Percentiles rank a stretch among this genome's conserved stretches.
phyloP scores from a whole-genome alignment of 2,113 vertebrate species.

The Mugil cephalus region DNA sequence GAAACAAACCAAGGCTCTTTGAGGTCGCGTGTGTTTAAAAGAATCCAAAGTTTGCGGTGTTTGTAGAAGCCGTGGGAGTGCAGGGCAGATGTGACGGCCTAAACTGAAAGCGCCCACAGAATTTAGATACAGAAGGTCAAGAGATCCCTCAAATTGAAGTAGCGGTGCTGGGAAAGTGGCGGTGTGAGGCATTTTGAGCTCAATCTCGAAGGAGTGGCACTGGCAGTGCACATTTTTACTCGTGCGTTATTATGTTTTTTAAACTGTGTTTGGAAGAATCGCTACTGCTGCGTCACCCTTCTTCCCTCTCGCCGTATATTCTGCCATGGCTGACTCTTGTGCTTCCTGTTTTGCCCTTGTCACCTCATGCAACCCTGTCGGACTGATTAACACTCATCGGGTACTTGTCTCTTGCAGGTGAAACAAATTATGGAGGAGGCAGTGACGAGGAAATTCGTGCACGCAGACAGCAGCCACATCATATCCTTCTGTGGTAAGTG shows the following conservation, averaged over 20 bases:
- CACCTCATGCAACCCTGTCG: constrained; percentile 23
- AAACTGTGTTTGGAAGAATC: not conserved
- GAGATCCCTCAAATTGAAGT: not conserved
- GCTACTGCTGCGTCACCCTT: not conserved
- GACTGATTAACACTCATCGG: constrained; percentile 19
- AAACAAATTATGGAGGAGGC: constrained; percentile 99
- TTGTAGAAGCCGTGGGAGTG: not conserved
- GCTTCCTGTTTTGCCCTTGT: constrained; percentile 20
- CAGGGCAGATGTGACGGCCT: not conserved
- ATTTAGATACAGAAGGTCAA: not conserved
- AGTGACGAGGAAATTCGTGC: constrained; percentile 95
- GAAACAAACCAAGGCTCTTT: too few relatives aligned
- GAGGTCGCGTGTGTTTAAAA: too few relatives aligned
- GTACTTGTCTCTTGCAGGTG: constrained; percentile 83
- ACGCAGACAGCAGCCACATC: constrained; percentile 98
- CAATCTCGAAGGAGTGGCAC: too few relatives aligned
- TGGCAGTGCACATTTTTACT: not conserved
- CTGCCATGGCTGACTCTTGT: not conserved
- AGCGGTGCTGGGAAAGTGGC: not conserved
- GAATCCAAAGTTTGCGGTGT: not conserved
- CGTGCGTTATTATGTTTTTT: not conserved
- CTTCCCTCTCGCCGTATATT: not conserved
- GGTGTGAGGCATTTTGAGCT: not conserved
- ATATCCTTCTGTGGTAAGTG: constrained; percentile 95
- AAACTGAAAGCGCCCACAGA: not conserved